Percentiles rank a stretch among this genome's conserved stretches.
phyloP scores from a whole-genome alignment of 2,113 vertebrate genomes.

The Fukomys damarensis region DNA sequence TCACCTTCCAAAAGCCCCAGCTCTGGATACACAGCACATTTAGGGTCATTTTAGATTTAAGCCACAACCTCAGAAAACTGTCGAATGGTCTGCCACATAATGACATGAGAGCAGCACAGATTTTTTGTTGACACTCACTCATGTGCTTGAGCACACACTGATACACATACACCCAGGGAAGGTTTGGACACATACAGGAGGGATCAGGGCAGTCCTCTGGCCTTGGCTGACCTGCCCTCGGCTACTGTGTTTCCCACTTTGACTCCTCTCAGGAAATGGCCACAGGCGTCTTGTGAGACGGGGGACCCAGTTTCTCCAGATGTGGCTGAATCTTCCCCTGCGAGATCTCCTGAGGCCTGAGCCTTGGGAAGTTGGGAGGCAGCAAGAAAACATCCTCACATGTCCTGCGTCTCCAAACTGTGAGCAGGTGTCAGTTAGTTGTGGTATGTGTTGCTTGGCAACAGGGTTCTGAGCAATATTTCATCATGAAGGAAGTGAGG shows the following conservation, averaged over 20 bases:
- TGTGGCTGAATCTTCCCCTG: not conserved
- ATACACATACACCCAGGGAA: not conserved
- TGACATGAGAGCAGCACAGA: not conserved
- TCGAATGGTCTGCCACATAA: not conserved
- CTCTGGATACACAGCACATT: not conserved
- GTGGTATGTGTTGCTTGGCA: not conserved
- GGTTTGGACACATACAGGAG: not conserved
- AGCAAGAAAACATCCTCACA: not conserved
- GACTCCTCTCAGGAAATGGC: not conserved
- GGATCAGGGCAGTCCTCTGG: not conserved
- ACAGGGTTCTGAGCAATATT: not conserved
- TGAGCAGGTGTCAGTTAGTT: not conserved
- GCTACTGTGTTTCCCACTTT: not conserved
- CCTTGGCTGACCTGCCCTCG: not conserved
- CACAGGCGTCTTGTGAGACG: not conserved
- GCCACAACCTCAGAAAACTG: not conserved
- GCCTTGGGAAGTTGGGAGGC: not conserved
- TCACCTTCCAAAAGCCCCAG: not conserved
- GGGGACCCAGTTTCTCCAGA: not conserved
- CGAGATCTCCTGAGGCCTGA: not conserved
- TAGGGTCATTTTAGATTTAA: not conserved
- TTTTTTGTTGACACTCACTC: not conserved
- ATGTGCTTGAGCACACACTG: not conserved
- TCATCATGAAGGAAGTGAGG: not conserved
- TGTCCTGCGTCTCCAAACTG: not conserved